phyloP scores from a whole-genome alignment of 1,140 invertebrate genomes.

The Anastrepha obliqua region DNA sequence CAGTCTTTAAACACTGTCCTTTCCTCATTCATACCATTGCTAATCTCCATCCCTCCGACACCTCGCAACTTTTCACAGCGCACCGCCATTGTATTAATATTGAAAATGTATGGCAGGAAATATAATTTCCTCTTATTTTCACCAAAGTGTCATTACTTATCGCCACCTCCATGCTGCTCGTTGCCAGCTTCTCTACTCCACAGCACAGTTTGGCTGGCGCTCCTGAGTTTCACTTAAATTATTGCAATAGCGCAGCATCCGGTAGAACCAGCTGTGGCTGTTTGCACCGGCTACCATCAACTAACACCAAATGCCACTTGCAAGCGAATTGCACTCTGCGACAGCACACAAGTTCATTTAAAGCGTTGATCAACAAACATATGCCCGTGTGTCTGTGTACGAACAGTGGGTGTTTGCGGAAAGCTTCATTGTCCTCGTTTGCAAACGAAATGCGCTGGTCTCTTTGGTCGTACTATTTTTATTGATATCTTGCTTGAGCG shows the following conservation, averaged over 20 bases:
- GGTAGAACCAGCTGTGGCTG: slow-evolving; percentile 37
- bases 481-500: neutral
- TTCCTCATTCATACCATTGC: neutral
- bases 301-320: neutral
- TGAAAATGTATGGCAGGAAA: slow-evolving; percentile 50
- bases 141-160: slow-evolving; percentile 25
- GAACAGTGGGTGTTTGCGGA: neutral
- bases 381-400: neutral
- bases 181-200: neutral
- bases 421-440: slow-evolving; percentile 6
- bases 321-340: neutral
- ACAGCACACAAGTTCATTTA: neutral
- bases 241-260: slow-evolving; percentile 35
- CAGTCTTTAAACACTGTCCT: neutral
- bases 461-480: neutral
- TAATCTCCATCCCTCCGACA: neutral
- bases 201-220: neutral
- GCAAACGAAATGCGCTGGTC: slow-evolving; percentile 17
- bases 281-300: neutral
- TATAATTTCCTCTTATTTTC: slow-evolving; percentile 53
- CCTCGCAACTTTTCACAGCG: neutral
- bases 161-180: neutral
- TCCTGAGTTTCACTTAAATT: slow-evolving; percentile 7
- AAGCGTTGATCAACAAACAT: neutral
- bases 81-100: neutral